Base-by-base conservation (phyloP, 2,888 invertebrate genomes). In the Scrobipalpa costella region DNA sequence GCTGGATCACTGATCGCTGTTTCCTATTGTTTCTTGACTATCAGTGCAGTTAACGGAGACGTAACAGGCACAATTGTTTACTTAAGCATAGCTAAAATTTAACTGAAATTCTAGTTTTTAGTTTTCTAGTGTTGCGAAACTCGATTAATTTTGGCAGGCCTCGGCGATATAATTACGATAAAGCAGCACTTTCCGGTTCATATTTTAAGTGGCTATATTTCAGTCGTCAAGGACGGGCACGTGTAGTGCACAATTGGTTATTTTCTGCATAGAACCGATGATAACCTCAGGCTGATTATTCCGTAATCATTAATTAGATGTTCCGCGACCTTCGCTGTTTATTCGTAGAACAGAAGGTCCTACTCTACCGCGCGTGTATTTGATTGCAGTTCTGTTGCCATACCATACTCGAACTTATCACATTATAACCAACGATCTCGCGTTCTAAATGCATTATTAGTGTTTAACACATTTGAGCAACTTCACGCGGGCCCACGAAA, bases 11-110 rank as follows among this genome's bases (percentile, higher is more conserved):
- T 59, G 59, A 59, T 59, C 59, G 59, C 59, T 47, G 44, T 38
- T 40, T 59, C 21, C 59, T 59, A 59, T 59, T 44, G 59, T 59
- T 59, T 40, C 59, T 34, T 47, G 40, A 55, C 55, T 55, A 55
- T 55, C 55, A 55, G 55, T 55, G 34, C 55, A 55, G 55, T 55
- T 55, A 55, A 55, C 55, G 55, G 55, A 55, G 34, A 55, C 55
- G 55, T 55, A 55, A 55, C 33, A 55, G 55, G 33, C 55, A 55
- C 55, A 27, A 15, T 34, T 55, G 55, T 34, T 55, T 55, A 34
- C 27, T 34, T 55, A n/a, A 52, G 50, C 50, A 52, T 52, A 21
- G 50, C 50, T 52, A 52, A 44, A 21, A 8, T 52, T 21, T 11
- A 52, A 52, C 11, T 27, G 19, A 27, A 52, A 52, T 52, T 21